Conservation (phyloP, 2,113 vertebrate species). For the Erythrocercus mccallii region DNA sequence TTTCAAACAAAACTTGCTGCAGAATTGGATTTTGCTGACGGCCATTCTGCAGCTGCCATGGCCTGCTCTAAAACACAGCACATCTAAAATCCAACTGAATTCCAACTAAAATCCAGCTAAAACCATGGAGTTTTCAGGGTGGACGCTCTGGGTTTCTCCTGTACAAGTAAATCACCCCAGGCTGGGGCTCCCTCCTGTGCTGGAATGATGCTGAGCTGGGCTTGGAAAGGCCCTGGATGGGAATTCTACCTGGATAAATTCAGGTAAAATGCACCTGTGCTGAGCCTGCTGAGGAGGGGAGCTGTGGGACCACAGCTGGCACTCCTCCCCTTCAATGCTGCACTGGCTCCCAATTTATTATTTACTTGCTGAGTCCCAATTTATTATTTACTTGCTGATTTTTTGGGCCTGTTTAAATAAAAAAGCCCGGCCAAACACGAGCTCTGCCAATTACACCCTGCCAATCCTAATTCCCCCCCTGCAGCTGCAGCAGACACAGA, state of each 20-base stretch:
- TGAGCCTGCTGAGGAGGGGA: not conserved
- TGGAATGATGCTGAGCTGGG: not conserved
- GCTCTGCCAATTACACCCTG: not conserved
- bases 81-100: not conserved
- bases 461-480: conserved; percentile 15
- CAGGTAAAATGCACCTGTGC: not conserved
- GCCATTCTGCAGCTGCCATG: not conserved
- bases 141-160: not conserved
- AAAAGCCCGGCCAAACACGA: not conserved
- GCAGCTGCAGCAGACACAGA: not conserved
- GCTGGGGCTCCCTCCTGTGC: not conserved
- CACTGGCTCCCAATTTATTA: not conserved
- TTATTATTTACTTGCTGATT: not conserved
- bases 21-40: not conserved
- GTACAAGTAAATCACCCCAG: accelerated
- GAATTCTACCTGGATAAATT: accelerated
- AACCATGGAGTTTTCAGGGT: accelerated
- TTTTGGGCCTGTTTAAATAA: not conserved
- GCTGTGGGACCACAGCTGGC: not conserved
- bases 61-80: not conserved
- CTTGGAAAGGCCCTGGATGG: not conserved
- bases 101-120: accelerated
- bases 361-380: not conserved
- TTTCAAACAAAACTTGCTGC: not conserved
- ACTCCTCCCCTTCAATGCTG: not conserved